A percentile compares a stretch with the other conserved stretches of the same genome.
phyloP scores from a whole-genome alignment of 92 coral and sea anemone genomes.

The Metridium senile region DNA sequence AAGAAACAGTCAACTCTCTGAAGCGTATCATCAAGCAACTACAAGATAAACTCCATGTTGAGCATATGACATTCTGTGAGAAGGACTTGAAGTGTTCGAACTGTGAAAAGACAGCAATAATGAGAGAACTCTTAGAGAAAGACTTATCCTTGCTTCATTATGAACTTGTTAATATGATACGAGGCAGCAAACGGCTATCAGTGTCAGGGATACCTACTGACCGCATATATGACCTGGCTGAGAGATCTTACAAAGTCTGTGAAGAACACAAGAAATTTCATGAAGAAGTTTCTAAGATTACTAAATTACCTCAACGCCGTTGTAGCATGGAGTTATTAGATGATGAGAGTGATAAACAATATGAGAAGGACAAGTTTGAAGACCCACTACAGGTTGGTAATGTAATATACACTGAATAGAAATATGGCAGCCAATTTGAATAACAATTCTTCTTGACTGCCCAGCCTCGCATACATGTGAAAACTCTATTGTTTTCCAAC shows the following conservation, averaged over 20 bases:
- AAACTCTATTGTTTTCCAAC: too few species aligned
- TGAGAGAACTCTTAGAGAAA: constrained; percentile 63
- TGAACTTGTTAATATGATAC: constrained; percentile 53
- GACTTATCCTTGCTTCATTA: constrained; percentile 69
- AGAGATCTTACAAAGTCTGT: constrained; percentile 60
- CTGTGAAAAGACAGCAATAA: constrained; percentile 56
- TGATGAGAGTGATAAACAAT: not conserved
- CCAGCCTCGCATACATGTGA: too few species aligned
- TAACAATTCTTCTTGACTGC: too few species aligned
- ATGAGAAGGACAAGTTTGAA: constrained; percentile 11
- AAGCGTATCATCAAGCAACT: constrained; percentile 51
- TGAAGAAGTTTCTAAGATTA: constrained; percentile 9
- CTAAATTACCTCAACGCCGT: constrained; percentile 23
- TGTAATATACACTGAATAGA: too few species aligned
- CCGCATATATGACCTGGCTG: constrained; percentile 69
- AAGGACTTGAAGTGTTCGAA: constrained; percentile 49
- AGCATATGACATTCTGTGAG: constrained; percentile 56
- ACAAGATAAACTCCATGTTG: constrained; percentile 53
- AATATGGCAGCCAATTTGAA: too few species aligned
- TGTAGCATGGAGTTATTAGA: constrained; percentile 41
- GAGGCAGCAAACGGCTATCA: constrained; percentile 49
- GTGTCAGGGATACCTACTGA: constrained; percentile 79
- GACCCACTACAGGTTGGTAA: constrained; percentile 14
- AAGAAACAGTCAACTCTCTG: constrained; percentile 57
- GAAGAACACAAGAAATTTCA: constrained; percentile 77